Evolutionary conservation across 2,797 vertebrate genomes (phyloP), one percentile per base, ranked within the genome.

Genomic region (Lagorchestes hirsutus): DNA sequence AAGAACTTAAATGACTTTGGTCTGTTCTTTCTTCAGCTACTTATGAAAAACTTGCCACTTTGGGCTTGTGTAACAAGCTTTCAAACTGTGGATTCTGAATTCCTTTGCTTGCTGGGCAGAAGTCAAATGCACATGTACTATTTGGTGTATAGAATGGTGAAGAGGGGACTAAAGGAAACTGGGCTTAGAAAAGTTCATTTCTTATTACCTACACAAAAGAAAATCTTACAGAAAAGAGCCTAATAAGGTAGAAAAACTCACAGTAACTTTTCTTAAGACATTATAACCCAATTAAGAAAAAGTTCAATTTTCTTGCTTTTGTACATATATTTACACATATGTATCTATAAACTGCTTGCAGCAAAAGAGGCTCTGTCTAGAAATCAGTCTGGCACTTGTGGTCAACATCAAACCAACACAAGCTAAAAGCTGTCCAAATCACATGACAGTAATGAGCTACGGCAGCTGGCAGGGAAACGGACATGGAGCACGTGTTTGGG

Each of bases 381-480:
- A 98, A 99, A 99, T 99, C 99, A 99, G 99, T 98, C 97, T 98
- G 97, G 98, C 98, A 98, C 97, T 98, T 98, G 99, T 99, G 99
- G 99, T 99, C 99, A 98, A 99, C 98, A 98, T 98, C 97, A 98
- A 98, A 98, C 98, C 98, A 98, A 99, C 98, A 99, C 98, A 98
- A 99, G 99, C 99, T 98, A 99, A 99, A 98, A 98, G 98, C 99
- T 93, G 98, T 99, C 98, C 98, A 97, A 99, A 99, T 99, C 99
- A 99, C 99, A 99, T 98, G 98, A 99, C 99, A 98, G 98, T 98
- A 93, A 97, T 98, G 98, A 98, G 98, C 98, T 98, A 98, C 97
- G 97, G 96, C 98, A 98, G 98, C 98, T 97, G 98, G 98, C 98
- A 98, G 98, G 99, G 99, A 97, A 98, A 99, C 98, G 98, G 98